Evolutionary conservation across 2,888 invertebrate species (phyloP), one percentile per base, ranked within the genome.

Genomic region (Andrena trimmerana): DNA sequence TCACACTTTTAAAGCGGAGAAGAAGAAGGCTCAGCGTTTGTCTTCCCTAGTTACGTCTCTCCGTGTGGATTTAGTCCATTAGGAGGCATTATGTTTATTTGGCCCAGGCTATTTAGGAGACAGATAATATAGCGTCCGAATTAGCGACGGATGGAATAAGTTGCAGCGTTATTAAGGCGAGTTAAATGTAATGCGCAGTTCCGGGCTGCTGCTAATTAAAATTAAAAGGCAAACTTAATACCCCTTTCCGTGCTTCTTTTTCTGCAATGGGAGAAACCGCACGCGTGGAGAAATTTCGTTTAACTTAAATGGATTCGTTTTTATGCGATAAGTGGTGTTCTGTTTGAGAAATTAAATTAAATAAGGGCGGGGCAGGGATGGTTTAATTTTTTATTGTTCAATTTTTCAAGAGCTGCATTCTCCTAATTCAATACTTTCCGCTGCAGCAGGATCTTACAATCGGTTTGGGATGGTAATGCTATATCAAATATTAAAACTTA

Each of bases 61-160:
- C 54, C 67, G 16, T 63, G 13, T 67, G 86, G 74, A 86, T 79
- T 77, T 71, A 50, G 33, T 60, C 67, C 78, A 77, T 86, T 85
- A 80, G 59, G 54, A 36, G 42, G 78, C 52, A 78, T 86, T 87
- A 80, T 73, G 66, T 84, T 77, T 79, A 82, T 74, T 75, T 78
- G 31, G 24, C 52, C 29, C 16, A 29, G 42, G 57, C 42, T 52
- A 77, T 81, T 72, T 72, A 59, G 33, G 29, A 33, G 77, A 57
- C 42, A 66, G 83, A 82, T 78, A 66, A 70, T 36, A 31, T 24
- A 59, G 62, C 50, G 57, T n/a, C n/a, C 62, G 70, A 77, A 66
- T 73, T 69, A 67, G 52, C 42, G 29, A 24, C 50, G 71, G 36
- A 57, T 50, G 69, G 66, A 77, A 73, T 63, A 70, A 75, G 66